Evolutionary conservation across 2,797 vertebrate species (phyloP).

Genomic region (Lepilemur septentrionalis): DNA sequence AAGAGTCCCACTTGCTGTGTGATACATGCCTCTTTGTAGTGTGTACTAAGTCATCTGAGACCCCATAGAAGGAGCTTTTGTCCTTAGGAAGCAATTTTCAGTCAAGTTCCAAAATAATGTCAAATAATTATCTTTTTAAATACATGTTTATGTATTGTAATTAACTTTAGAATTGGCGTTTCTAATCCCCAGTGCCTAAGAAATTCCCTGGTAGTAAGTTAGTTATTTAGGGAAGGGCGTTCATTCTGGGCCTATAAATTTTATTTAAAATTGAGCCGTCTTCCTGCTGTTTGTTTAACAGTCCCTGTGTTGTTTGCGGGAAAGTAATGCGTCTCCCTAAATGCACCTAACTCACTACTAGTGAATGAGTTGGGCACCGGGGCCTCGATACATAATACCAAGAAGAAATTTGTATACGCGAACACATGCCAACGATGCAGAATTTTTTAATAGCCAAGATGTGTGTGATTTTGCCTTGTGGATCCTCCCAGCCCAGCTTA

Average conservation of each 20-base stretch:
- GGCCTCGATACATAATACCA: not conserved
- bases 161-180: slow-evolving; percentile 63
- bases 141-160: slow-evolving; percentile 72
- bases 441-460: not conserved
- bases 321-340: slow-evolving; percentile 59
- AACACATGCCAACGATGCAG: not conserved
- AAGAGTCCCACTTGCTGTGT: slow-evolving; percentile 15
- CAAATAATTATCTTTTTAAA: slow-evolving; percentile 77
- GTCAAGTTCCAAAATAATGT: slow-evolving; percentile 73
- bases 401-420: not conserved
- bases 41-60: slow-evolving; percentile 53
- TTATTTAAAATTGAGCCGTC: slow-evolving; percentile 73
- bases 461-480: slow-evolving; percentile 45
- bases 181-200: slow-evolving; percentile 61
- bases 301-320: slow-evolving; percentile 55
- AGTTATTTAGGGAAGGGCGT: slow-evolving; percentile 56
- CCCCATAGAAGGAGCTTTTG: slow-evolving; percentile 22
- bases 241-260: slow-evolving; percentile 69
- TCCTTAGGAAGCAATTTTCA: slow-evolving; percentile 75
- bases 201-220: slow-evolving; percentile 64
- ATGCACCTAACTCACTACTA: slow-evolving; percentile 63
- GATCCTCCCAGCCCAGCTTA: not conserved
- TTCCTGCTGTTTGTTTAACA: slow-evolving; percentile 76
- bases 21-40: slow-evolving; percentile 27
- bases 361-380: slow-evolving; percentile 1